Percentiles rank a stretch among this genome's conserved stretches.
Conservation (phyloP, 2,888 invertebrate genomes). For the Stenodera caucasica region DNA sequence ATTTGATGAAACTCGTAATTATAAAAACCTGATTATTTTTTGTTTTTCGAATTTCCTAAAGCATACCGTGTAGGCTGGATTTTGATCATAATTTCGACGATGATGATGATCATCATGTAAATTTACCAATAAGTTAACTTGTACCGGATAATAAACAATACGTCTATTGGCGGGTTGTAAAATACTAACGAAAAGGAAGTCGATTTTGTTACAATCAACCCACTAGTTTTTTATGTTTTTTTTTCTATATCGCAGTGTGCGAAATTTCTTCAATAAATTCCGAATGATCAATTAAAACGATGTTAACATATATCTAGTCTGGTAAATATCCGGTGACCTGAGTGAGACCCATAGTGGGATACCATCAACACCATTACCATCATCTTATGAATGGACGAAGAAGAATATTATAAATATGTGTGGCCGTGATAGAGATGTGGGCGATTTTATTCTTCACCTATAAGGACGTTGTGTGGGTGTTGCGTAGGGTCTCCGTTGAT, state of each 20-base stretch:
- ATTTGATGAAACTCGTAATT: too few relatives aligned
- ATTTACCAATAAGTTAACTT: background rate
- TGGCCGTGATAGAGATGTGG: constrained; percentile 18
- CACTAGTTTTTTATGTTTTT: constrained; percentile 15
- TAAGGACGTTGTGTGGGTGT: constrained; percentile 29
- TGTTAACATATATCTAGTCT: constrained; percentile 22
- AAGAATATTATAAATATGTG: background rate
- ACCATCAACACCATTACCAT: constrained; percentile 6
- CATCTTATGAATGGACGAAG: constrained; percentile 22
- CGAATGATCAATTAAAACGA: constrained; percentile 23
- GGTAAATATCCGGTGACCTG: constrained; percentile 28
- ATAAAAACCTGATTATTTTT: too few relatives aligned
- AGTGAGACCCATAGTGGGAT: constrained; percentile 22
- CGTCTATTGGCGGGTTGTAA: constrained; percentile 21
- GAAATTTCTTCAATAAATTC: too few relatives aligned
- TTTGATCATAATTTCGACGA: background rate
- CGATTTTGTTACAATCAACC: too few relatives aligned
- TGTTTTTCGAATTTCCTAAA: too few relatives aligned
- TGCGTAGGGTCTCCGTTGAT: constrained; percentile 27
- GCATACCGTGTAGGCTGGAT: too few relatives aligned
- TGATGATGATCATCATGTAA: background rate
- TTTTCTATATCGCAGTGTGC: background rate
- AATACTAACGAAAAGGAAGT: constrained; percentile 5
- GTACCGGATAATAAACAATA: background rate
- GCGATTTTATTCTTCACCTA: constrained; percentile 21